phyloP scores from a whole-genome alignment of 2,888 invertebrate species.

The Campoletis raptor region DNA sequence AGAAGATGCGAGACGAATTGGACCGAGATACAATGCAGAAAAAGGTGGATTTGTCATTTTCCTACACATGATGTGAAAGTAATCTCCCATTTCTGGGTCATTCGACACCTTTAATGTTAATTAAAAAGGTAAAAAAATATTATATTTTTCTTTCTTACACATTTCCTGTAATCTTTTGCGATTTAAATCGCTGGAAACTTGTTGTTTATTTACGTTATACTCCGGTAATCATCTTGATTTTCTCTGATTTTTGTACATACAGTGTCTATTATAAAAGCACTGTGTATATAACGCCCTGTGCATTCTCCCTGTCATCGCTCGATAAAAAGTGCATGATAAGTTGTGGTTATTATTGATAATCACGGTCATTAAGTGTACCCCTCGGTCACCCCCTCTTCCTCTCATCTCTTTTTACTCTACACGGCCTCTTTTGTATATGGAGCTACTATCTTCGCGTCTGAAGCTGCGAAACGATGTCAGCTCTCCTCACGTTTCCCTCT shows the following conservation, averaged over 20 bases:
- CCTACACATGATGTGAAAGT: not conserved
- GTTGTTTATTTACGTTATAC: not conserved
- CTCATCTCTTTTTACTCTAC: constrained; percentile 21
- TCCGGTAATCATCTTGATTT: not conserved
- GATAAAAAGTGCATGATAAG: constrained; percentile 72
- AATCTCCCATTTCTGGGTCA: not conserved
- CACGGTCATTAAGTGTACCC: constrained; percentile 74
- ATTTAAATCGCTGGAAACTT: constrained; percentile 1
- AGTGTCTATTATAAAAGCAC: constrained; percentile 24
- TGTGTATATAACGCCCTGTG: constrained; percentile 31
- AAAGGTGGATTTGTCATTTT: not conserved
- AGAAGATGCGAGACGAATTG: not conserved
- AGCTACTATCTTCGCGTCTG: constrained; percentile 23
- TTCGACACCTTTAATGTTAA: not conserved
- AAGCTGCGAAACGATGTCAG: constrained; percentile 50
- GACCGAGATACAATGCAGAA: not conserved
- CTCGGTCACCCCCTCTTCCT: constrained; percentile 22
- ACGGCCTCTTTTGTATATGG: constrained; percentile 16
- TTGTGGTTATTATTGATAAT: constrained; percentile 76
- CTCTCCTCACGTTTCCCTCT: constrained; percentile 37
- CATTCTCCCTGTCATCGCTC: constrained; percentile 70
- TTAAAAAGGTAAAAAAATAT: not conserved
- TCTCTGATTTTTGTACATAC: not conserved
- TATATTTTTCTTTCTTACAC: not conserved
- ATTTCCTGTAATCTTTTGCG: not conserved